Evolutionary conservation across 2,113 vertebrate species (phyloP).

Genomic region (Tetrax tetrax): DNA sequence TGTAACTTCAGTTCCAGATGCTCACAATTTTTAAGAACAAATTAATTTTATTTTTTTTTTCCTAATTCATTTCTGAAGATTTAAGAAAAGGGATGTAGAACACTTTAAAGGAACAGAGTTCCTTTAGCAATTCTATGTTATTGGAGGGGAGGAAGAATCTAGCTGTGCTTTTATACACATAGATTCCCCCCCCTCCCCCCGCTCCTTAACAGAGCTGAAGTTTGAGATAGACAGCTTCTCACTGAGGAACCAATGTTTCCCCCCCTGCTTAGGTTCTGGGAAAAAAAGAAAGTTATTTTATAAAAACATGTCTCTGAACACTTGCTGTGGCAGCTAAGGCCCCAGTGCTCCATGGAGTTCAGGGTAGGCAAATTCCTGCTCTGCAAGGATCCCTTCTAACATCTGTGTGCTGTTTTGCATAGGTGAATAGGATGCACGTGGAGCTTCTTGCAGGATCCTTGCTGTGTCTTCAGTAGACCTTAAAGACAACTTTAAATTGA

Average conservation of each 20-base stretch:
- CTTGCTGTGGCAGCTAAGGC: not conserved
- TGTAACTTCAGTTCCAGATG: not conserved
- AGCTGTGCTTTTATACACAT: not conserved
- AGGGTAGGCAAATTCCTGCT: slow-evolving; percentile 21
- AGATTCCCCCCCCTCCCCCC: too few species aligned
- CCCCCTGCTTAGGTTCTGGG: not conserved
- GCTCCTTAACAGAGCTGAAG: not conserved
- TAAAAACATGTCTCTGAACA: not conserved
- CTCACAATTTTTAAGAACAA: not conserved
- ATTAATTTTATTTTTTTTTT: not conserved
- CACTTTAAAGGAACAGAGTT: not conserved
- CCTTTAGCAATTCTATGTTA: not conserved
- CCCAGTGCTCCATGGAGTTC: not conserved
- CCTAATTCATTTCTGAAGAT: not conserved
- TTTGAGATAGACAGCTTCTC: slow-evolving; percentile 5
- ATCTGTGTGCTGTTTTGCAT: not conserved
- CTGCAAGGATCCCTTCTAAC: not conserved
- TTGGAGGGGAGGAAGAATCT: not conserved
- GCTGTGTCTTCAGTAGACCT: not conserved
- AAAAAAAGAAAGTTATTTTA: not conserved
- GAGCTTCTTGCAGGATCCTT: not conserved
- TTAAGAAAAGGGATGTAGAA: not conserved
- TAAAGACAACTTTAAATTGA: not conserved
- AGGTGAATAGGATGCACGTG: not conserved
- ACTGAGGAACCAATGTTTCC: not conserved